phyloP scores from a whole-genome alignment of 2,797 vertebrate genomes.

The Chromis chromis region DNA sequence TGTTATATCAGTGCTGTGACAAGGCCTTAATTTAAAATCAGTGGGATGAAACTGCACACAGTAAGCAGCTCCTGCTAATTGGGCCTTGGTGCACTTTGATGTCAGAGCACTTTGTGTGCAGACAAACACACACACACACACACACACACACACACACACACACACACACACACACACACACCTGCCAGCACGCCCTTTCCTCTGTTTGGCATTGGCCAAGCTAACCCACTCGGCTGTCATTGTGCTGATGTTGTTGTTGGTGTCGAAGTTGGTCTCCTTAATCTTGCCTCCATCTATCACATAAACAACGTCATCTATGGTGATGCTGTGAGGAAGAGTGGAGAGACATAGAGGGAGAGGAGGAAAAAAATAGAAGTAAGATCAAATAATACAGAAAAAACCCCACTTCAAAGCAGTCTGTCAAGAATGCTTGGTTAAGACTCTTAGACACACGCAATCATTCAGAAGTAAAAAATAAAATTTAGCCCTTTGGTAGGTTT shows the following conservation, averaged over 20 bases:
- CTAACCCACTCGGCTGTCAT: conserved; percentile 99
- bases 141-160: conserved; percentile 82
- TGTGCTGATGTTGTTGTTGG: conserved; percentile 97
- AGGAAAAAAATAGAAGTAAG: not conserved
- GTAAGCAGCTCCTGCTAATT: conserved; percentile 66
- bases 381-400: conserved; percentile 7
- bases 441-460: conserved; percentile 21
- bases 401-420: conserved; percentile 54
- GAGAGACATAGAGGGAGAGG: conserved; percentile 6
- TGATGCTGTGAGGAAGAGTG: conserved; percentile 87
- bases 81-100: conserved; percentile 62
- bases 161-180: conserved; percentile 59
- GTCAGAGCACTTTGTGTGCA: conserved; percentile 38
- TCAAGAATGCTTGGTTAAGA: conserved; percentile 20
- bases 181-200: conserved; percentile 97
- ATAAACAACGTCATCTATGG: conserved; percentile 96
- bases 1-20: conserved; percentile 38
- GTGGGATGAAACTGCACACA: conserved; percentile 45
- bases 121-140: conserved; percentile 75
- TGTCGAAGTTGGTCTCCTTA: conserved; percentile 98
- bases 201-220: conserved; percentile 96
- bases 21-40: conserved; percentile 59
- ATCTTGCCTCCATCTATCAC: conserved; percentile 99
- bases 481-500: conserved; percentile 46
- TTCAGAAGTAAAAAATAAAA: conserved; percentile 58